phyloP scores from a whole-genome alignment of 1,140 invertebrate species.

The Polyergus mexicanus region DNA sequence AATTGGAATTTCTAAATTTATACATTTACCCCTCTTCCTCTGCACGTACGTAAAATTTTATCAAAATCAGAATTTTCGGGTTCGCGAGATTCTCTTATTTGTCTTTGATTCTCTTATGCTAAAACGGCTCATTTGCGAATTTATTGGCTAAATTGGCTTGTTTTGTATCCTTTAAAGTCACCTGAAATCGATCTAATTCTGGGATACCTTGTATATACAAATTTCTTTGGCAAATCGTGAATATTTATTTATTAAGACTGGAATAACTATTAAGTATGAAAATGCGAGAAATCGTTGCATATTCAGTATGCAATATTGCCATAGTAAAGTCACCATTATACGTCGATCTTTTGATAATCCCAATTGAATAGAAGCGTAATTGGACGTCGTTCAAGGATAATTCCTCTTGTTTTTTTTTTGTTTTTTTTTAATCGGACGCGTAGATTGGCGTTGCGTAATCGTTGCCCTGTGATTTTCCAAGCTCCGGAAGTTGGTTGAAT shows the following conservation, averaged over 20 bases:
- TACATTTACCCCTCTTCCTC: too few species aligned
- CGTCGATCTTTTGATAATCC: neutral
- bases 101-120: too few species aligned
- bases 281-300: neutral
- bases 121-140: too few species aligned
- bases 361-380: neutral
- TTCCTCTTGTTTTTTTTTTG: neutral
- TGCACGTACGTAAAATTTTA: too few species aligned
- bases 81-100: too few species aligned
- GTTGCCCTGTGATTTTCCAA: slow-evolving; percentile 17
- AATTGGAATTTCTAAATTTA: too few species aligned
- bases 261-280: neutral
- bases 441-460: neutral
- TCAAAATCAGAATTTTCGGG: too few species aligned
- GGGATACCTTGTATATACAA: neutral
- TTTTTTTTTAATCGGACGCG: neutral
- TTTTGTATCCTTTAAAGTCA: too few species aligned
- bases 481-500: slow-evolving; percentile 34
- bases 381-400: neutral
- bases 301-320: too few species aligned
- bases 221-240: neutral
- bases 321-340: neutral
- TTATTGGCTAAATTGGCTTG: too few species aligned
- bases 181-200: too few species aligned
- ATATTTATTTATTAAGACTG: neutral